Evolutionary conservation across 2,888 invertebrate genomes (phyloP).

Genomic region (Pristionchus entomophagus): DNA sequence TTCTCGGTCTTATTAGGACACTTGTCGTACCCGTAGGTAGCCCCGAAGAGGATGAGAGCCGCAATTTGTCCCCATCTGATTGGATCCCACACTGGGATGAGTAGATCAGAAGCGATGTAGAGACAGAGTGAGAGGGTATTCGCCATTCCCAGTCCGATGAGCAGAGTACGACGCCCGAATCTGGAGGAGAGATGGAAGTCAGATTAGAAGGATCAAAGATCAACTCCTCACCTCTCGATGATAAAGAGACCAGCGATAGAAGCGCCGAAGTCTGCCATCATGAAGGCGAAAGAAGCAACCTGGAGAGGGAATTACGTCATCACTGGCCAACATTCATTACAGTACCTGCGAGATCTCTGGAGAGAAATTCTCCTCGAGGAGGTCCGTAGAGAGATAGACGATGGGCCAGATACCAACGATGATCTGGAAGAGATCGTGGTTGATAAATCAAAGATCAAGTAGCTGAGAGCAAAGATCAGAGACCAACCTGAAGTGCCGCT

Average conservation of each 20-base stretch:
- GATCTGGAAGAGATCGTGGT: constrained; percentile 49
- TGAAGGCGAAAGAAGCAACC: constrained; percentile 62
- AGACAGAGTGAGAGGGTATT: constrained; percentile 60
- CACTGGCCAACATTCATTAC: background rate
- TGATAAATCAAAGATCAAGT: background rate
- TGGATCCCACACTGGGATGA: constrained; percentile 47
- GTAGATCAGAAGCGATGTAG: constrained; percentile 50
- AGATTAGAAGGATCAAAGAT: constrained; percentile 29
- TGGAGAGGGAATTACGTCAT: constrained; percentile 45
- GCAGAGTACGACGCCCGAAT: constrained; percentile 63
- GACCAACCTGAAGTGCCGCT: constrained; percentile 55
- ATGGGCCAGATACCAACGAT: constrained; percentile 61
- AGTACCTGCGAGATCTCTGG: constrained; percentile 34
- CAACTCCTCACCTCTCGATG: constrained; percentile 38
- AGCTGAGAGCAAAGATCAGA: background rate
- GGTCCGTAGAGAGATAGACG: constrained; percentile 49
- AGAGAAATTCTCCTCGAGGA: constrained; percentile 48
- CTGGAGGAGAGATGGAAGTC: constrained; percentile 42
- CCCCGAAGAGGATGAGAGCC: constrained; percentile 61
- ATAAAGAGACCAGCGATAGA: constrained; percentile 5
- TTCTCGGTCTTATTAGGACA: background rate
- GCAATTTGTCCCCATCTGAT: constrained; percentile 62
- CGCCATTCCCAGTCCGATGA: constrained; percentile 57
- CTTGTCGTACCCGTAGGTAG: constrained; percentile 62
- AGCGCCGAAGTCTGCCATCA: constrained; percentile 62